Evolutionary conservation across 2,888 invertebrate genomes (phyloP).

Genomic region (Drosophila neonasuta): DNA sequence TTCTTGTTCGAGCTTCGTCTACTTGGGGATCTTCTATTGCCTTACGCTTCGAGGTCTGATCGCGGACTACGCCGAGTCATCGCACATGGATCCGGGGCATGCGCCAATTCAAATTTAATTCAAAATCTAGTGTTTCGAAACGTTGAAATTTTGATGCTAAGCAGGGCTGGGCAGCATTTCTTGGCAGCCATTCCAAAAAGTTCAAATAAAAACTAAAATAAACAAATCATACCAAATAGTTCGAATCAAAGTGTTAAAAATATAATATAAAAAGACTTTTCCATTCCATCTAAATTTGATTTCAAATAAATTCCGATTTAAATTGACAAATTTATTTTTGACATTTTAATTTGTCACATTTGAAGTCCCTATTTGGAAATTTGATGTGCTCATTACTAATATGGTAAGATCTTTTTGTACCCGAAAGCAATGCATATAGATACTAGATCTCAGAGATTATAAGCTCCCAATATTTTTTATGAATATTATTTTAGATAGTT

Average conservation of each 20-base stretch:
- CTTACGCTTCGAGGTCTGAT: conserved; percentile 39
- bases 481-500: too few species aligned
- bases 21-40: conserved; percentile 1
- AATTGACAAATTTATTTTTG: background rate
- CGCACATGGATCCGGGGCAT: conserved; percentile 4
- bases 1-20: background rate
- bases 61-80: conserved; percentile 38
- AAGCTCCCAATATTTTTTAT: too few species aligned
- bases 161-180: conserved; percentile 28
- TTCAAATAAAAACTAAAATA: background rate
- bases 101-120: conserved; percentile 33
- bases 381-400: too few species aligned
- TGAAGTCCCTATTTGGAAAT: background rate
- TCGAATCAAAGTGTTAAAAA: background rate
- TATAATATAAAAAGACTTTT: background rate
- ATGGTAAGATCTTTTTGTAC: too few species aligned
- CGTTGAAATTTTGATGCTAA: background rate
- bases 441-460: too few species aligned
- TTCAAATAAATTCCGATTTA: background rate
- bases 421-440: too few species aligned
- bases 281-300: background rate
- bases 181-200: background rate
- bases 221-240: background rate
- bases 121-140: conserved; percentile 40
- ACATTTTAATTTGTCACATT: background rate